Percentiles rank a stretch among this genome's conserved stretches.
These are phyloP conservation scores for Actinopyga echinites DNA, from an alignment of 53 echinoderm and acorn worm species.

Conservation along the genomic window DNA sequence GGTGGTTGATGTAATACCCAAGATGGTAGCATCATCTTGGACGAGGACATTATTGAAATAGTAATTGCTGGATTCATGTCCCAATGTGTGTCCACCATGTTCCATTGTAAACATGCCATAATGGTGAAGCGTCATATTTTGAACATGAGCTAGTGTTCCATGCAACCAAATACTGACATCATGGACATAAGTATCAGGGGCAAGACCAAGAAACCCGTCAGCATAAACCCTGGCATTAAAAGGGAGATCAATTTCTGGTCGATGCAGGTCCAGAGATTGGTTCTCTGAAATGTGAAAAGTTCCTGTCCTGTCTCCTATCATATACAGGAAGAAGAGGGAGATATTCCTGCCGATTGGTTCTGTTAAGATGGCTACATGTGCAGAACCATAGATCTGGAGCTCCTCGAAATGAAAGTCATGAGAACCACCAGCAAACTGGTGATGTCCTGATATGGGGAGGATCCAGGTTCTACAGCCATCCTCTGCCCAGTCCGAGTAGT, in stretches of 20 bases:
- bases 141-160: slow-evolving; percentile 72
- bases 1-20: slow-evolving; percentile 68
- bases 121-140: slow-evolving; percentile 68
- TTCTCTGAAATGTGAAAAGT: slow-evolving; percentile 81
- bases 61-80: slow-evolving; percentile 64
- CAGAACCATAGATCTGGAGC: slow-evolving; percentile 79
- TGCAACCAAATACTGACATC: slow-evolving; percentile 88
- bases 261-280: slow-evolving; percentile 68
- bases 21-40: slow-evolving; percentile 66
- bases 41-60: slow-evolving; percentile 66
- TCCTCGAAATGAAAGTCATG: slow-evolving; percentile 88
- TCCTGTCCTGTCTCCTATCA: slow-evolving; percentile 88
- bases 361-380: slow-evolving; percentile 78
- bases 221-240: slow-evolving; percentile 84
- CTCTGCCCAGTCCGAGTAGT: slow-evolving; percentile 66
- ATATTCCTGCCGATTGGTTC: slow-evolving; percentile 68
- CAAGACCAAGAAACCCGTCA: slow-evolving; percentile 81
- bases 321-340: slow-evolving; percentile 79
- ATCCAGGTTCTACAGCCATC: slow-evolving; percentile 92
- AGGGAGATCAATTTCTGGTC: slow-evolving; percentile 88
- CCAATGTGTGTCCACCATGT: slow-evolving; percentile 75
- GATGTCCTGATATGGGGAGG: slow-evolving; percentile 78
- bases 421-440: slow-evolving; percentile 80
- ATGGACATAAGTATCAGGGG: slow-evolving; percentile 81
- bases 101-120: slow-evolving; percentile 83